A percentile compares a stretch with the other conserved stretches of the same genome.
Conservation (phyloP, 1,140 invertebrate genomes). For the Drosophila kurseongensis region DNA sequence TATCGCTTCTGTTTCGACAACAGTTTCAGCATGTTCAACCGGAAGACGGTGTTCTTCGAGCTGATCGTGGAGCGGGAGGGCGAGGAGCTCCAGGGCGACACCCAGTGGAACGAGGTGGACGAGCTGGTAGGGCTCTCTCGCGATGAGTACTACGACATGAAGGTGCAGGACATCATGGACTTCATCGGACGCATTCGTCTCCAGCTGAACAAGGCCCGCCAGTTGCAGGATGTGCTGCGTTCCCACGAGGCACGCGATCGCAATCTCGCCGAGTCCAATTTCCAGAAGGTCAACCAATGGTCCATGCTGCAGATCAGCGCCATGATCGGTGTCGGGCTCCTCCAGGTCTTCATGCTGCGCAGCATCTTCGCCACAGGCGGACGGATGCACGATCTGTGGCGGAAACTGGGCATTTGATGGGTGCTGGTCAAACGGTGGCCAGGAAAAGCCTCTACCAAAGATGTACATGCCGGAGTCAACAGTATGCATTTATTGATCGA, state of each 20-base stretch:
- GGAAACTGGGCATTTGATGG: constrained; percentile 83
- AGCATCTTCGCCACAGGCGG: constrained; percentile 89
- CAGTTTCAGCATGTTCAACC: constrained; percentile 90
- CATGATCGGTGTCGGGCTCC: constrained; percentile 89
- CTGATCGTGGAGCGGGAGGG: constrained; percentile 88
- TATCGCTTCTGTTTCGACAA: constrained; percentile 94
- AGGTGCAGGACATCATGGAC: constrained; percentile 88
- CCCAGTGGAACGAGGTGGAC: constrained; percentile 85
- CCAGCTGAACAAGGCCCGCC: constrained; percentile 87
- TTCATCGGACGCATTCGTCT: constrained; percentile 87
- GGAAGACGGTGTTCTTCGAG: constrained; percentile 93
- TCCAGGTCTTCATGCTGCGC: constrained; percentile 88
- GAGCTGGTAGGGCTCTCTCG: constrained; percentile 81
- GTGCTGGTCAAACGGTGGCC: background rate
- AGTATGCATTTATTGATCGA: constrained; percentile 4
- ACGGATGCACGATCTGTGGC: constrained; percentile 86
- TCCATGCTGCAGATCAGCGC: constrained; percentile 89
- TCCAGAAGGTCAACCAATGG: constrained; percentile 90
- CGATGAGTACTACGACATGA: constrained; percentile 87
- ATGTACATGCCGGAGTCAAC: constrained; percentile 31
- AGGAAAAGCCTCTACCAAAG: constrained; percentile 58
- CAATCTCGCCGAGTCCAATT: constrained; percentile 91
- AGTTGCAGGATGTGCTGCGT: constrained; percentile 90
- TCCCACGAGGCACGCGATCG: constrained; percentile 91
- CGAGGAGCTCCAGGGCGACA: constrained; percentile 78